Conservation (phyloP, 2,888 invertebrate species). For the Pimpla rufipes region DNA sequence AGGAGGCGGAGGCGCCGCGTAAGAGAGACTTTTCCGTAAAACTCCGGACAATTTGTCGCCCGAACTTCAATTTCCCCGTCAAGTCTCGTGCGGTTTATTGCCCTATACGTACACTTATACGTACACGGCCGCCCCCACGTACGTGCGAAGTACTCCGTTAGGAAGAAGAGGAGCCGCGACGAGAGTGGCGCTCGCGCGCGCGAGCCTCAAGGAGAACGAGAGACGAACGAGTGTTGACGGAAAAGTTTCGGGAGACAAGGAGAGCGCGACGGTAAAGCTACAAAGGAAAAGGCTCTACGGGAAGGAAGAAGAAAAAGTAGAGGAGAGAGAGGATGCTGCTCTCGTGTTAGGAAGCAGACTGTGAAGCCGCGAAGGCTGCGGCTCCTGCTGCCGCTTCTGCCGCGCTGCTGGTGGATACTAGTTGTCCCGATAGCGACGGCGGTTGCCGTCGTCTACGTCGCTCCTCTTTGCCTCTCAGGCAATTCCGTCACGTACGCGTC, state of each 20-base stretch:
- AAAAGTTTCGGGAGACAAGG: constrained; percentile 48
- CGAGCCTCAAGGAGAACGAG: constrained; percentile 22
- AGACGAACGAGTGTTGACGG: constrained; percentile 27
- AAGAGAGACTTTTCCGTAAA: constrained; percentile 49
- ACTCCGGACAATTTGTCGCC: constrained; percentile 70
- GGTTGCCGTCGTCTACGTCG: constrained; percentile 30
- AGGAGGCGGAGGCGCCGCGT: not conserved
- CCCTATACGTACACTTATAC: constrained; percentile 50
- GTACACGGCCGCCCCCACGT: constrained; percentile 40
- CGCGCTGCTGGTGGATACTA: constrained; percentile 22
- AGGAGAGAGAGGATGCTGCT: constrained; percentile 23
- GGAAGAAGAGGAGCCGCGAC: constrained; percentile 23
- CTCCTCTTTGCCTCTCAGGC: constrained; percentile 74
- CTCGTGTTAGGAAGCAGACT: constrained; percentile 51
- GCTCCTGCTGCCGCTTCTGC: no score
- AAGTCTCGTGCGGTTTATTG: constrained; percentile 67
- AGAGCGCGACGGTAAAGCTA: constrained; percentile 45
- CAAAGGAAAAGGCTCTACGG: constrained; percentile 40
- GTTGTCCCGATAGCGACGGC: constrained; percentile 50
- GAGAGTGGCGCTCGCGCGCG: constrained; percentile 1
- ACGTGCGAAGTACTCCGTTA: constrained; percentile 54
- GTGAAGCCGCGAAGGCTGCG: constrained; percentile 1
- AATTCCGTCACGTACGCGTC: constrained; percentile 83
- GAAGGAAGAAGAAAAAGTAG: constrained; percentile 24
- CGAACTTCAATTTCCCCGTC: constrained; percentile 69